Conservation (phyloP, 1,140 invertebrate species). For the Meloidogyne floridensis region DNA sequence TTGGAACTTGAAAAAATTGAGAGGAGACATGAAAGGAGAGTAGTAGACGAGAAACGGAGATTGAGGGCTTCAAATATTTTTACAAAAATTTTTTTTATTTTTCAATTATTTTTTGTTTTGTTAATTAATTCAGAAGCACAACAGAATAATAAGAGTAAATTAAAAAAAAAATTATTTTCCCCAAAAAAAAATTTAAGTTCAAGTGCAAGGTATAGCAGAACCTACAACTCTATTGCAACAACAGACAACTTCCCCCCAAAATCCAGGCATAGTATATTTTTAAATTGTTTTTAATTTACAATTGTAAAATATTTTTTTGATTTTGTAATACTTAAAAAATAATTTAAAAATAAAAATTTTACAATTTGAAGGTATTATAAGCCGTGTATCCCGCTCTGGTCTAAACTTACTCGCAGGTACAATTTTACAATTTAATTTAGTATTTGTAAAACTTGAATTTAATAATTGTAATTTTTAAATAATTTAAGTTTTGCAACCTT, state of each 20-base stretch:
- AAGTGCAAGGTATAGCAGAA: background rate
- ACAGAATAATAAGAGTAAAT: background rate
- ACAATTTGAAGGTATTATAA: slow-evolving; percentile 13
- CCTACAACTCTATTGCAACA: background rate
- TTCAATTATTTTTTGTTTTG: slow-evolving; percentile 7
- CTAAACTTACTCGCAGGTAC: slow-evolving; percentile 34
- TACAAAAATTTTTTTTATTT: slow-evolving; percentile 5
- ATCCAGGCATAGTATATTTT: slow-evolving; percentile 19
- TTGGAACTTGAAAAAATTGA: background rate
- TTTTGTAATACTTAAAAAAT: background rate
- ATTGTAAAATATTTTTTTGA: background rate
- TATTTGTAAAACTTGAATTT: background rate
- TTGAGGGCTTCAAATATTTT: background rate
- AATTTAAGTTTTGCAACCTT: too few species aligned
- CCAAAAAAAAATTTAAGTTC: background rate
- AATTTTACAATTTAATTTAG: background rate
- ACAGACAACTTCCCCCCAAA: background rate
- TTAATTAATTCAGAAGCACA: background rate
- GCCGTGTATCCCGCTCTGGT: slow-evolving; percentile 10
- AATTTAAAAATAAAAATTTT: background rate
- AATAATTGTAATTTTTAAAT: background rate
- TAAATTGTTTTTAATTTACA: background rate
- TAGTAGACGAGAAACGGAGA: background rate
- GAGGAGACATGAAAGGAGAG: background rate
- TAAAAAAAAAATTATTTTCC: background rate